Conservation (phyloP, 1,140 invertebrate species). For the Sesamia nonagrioides region DNA sequence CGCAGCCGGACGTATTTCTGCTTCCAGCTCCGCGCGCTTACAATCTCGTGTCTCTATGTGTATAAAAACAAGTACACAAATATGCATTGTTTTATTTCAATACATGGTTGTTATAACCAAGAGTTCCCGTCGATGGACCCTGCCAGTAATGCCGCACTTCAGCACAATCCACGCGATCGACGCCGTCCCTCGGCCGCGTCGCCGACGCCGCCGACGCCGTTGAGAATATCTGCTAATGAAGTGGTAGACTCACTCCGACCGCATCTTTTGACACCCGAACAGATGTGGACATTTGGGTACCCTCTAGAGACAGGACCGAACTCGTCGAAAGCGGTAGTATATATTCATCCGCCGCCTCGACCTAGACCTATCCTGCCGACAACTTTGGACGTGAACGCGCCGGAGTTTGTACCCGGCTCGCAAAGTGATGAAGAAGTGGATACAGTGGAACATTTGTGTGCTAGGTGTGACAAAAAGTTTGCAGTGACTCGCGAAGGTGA, state of each 20-base stretch:
- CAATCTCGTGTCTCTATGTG: slow-evolving; percentile 83
- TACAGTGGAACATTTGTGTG: slow-evolving; percentile 89
- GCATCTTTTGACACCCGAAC: slow-evolving; percentile 90
- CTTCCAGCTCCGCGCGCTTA: slow-evolving; percentile 71
- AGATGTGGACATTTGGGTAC: slow-evolving; percentile 91
- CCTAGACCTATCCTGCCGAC: slow-evolving; percentile 62
- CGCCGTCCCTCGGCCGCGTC: slow-evolving; percentile 76
- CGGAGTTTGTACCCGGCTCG: slow-evolving; percentile 55
- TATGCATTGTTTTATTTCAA: slow-evolving; percentile 79
- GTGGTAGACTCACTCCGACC: slow-evolving; percentile 77
- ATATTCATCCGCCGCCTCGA: slow-evolving; percentile 86
- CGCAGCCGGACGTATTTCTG: slow-evolving; percentile 79
- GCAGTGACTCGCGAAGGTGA: slow-evolving; percentile 89
- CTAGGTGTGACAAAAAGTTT: slow-evolving; percentile 92
- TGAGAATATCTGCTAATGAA: slow-evolving; percentile 76
- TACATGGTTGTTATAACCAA: slow-evolving; percentile 82
- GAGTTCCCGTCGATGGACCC: slow-evolving; percentile 71
- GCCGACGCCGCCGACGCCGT: slow-evolving; percentile 78
- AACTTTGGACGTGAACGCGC: slow-evolving; percentile 89
- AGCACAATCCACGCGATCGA: slow-evolving; percentile 76
- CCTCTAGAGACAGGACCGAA: slow-evolving; percentile 90
- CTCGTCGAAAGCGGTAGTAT: slow-evolving; percentile 89
- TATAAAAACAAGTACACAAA: slow-evolving; percentile 82
- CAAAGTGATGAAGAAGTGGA: slow-evolving; percentile 87
- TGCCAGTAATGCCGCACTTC: slow-evolving; percentile 1